Evolutionary conservation across 1,140 invertebrate species (phyloP), one percentile per base, ranked within the genome.

Genomic region (Drosophila pectinifera): DNA sequence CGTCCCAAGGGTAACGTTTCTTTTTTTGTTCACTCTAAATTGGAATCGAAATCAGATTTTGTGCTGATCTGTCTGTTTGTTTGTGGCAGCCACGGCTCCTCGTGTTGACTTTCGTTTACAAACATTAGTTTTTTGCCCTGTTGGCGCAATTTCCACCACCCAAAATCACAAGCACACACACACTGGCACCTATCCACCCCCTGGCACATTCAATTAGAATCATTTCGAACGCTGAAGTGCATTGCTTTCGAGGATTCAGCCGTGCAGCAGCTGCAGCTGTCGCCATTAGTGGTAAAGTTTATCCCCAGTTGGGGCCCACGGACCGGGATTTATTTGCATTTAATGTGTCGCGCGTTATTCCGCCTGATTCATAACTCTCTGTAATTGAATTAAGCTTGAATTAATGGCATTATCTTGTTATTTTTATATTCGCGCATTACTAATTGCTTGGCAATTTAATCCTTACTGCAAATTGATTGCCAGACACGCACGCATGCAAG

Each of bases 151-250:
- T 18, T 38, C 3, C 39, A 26, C 38, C 16, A 38, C 28, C 24
- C 31, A 34, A 7, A 31, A 16, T 16, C 28, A 34, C 45, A 26
- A 24, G 65, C 16, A 24, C 14, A 24, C 46, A 53, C 39, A 41
- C 10, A 28, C 26, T 16, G 13, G 11, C 24, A 34, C 10, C 24
- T 18, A 11, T 31, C 16, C 54, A 10, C 11, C 43, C 14, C 16
- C 28, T 22, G 34, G 39, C 24, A 28, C 75, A 61, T 83, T 83
- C 80, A 83, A 76, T 83, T 83, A 83, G 77, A 76, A 67, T 75
- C 70, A 61, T 57, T 81, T 77, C 57, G 53, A 59, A 53, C 61
- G 69, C 24, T 70, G 64, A 56, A 49, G 49, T 82, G 80, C 69
- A 74, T 45, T 39, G 39, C 51, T 45, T 34, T 24, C 18, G 20